A percentile compares a stretch with the other conserved stretches of the same genome.
Conservation (phyloP, 2,797 vertebrate genomes). For the Pempheris klunzingeri region DNA sequence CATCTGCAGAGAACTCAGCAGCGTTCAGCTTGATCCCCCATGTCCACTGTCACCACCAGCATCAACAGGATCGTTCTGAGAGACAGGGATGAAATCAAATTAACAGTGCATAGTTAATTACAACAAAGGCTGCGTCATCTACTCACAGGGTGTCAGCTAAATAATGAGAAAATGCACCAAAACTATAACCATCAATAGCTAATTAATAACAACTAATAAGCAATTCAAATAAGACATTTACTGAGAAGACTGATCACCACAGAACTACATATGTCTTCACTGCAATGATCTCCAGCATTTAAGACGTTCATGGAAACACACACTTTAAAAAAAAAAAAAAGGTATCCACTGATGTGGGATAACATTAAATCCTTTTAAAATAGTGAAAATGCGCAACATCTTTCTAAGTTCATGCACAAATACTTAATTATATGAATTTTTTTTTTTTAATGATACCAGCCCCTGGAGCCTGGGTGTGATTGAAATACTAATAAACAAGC, state of each 20-base stretch:
- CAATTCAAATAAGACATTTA: background rate
- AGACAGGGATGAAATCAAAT: conserved; percentile 9
- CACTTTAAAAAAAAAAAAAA: background rate
- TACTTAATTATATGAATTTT: no score
- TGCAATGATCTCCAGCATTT: background rate
- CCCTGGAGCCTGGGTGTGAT: background rate
- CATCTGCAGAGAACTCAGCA: conserved; percentile 58
- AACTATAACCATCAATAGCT: background rate
- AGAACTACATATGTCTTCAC: background rate
- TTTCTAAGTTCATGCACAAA: background rate
- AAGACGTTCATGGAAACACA: background rate
- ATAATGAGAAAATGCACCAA: background rate
- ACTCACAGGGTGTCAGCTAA: background rate
- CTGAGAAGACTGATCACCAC: background rate
- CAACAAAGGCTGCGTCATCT: background rate
- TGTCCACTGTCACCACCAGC: conserved; percentile 51
- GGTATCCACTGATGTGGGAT: background rate
- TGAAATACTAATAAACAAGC: background rate
- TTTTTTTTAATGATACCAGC: no score
- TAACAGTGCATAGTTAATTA: background rate
- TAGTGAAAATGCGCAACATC: background rate
- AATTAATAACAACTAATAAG: background rate
- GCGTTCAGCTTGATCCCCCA: conserved; percentile 52
- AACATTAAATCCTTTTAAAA: background rate
- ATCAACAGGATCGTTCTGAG: conserved; percentile 58